Evolutionary conservation across 2,797 vertebrate species (phyloP), one percentile per base, ranked within the genome.

Genomic region (Heliangelus exortis): DNA sequence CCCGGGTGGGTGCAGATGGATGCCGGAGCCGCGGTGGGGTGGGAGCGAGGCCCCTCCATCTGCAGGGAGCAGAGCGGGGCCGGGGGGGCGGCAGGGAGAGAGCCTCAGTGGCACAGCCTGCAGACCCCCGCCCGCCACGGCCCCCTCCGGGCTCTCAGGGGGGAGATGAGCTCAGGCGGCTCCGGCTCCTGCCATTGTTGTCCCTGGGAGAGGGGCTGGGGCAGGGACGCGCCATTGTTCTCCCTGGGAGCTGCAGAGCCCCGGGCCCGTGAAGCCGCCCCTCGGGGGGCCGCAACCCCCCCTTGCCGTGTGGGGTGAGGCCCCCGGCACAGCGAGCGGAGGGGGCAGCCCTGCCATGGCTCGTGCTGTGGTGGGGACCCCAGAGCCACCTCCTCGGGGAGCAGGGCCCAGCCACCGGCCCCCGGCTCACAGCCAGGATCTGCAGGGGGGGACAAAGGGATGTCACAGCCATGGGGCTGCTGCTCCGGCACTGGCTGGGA

Each of bases 131-230:
- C 51, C 73, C 20, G 5, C 74, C 86, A 72, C 23, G 23, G 79
- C 83, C 80, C 86, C 94, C 93, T 58, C 48, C 1, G 2, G 50
- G 83, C 86, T 90, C 92, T 92, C 88, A 33, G 67, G 63, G 55
- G 88, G 92, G 67, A 85, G 83, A 87, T 90, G 95, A 94, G 90
- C 92, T 90, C 89, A 90, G 74, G 92, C 92, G 2, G 90, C 88
- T 96, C 90, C 6, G 2, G 84, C 95, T 92, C 78, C 92, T 48
- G 93, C 92, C 94, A 95, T 95, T 96, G 95, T 96, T 96, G 92
- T 96, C 91, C 75, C 89, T 61, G 89, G 94, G 92, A 96, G 92
- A 89, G 92, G 91, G 88, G 77, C 89, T 61, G 68, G 87, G 84
- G 68, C 82, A 76, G 88, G 93, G 94, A 81, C 12, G 26, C 15